Conservation (phyloP, 2,113 vertebrate genomes). For the Oncorhynchus keta region DNA sequence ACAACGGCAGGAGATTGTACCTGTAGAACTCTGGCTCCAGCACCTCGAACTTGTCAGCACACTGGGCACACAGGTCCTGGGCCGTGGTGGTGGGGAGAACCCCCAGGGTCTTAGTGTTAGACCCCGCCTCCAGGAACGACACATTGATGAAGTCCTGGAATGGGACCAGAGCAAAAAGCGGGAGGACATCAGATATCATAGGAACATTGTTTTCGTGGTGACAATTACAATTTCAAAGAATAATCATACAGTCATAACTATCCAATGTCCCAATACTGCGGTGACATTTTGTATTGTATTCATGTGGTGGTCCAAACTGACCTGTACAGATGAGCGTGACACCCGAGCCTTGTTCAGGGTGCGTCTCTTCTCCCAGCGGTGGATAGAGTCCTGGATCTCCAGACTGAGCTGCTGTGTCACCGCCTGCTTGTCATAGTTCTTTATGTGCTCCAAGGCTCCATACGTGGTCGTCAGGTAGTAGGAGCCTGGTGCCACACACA, state of each 20-base stretch:
- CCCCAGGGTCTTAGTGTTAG: constrained; percentile 83
- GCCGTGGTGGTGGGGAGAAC: constrained; percentile 75
- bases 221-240: no score
- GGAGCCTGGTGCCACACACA: constrained; percentile 76
- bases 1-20: no score
- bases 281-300: no score
- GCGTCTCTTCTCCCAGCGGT: constrained; percentile 91
- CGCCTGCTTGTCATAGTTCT: constrained; percentile 89
- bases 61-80: constrained; percentile 80
- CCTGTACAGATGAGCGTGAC: constrained; percentile 86
- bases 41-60: constrained; percentile 87
- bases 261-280: no score
- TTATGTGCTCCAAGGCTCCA: constrained; percentile 92
- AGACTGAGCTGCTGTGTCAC: constrained; percentile 88
- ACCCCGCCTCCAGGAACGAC: constrained; percentile 79
- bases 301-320: constrained; percentile 32
- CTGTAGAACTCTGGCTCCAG: constrained; percentile 46
- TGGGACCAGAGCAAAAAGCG: background rate
- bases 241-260: no score
- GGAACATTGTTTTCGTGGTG: no score
- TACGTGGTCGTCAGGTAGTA: constrained; percentile 98
- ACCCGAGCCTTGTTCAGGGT: constrained; percentile 87
- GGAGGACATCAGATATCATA: no score
- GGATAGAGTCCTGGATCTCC: constrained; percentile 96
- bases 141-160: constrained; percentile 91